These are phyloP conservation scores for Tolmerus cingulatus DNA, from an alignment of 2,888 invertebrate species.

Conservation along the genomic window DNA sequence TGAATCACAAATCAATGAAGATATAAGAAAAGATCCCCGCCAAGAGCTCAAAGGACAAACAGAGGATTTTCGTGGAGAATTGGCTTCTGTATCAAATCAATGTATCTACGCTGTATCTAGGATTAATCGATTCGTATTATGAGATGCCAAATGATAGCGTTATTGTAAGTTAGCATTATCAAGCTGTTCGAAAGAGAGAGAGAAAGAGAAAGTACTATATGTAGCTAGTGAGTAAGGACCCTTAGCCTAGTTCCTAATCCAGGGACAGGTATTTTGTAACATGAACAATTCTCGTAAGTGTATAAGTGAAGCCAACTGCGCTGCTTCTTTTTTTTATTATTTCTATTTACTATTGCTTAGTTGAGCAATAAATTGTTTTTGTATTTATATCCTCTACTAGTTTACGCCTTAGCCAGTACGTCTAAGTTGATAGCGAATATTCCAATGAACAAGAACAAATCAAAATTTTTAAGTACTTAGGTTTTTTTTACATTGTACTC, in stretches of 20 bases:
- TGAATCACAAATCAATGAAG: neutral
- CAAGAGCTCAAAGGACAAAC: neutral
- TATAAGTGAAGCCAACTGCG: neutral
- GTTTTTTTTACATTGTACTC: conserved; percentile 26
- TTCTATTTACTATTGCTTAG: neutral
- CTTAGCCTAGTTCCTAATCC: neutral
- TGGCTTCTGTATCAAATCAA: neutral
- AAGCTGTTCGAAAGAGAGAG: neutral
- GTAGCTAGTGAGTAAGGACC: conserved; percentile 1
- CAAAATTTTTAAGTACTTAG: conserved; percentile 36
- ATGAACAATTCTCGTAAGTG: conserved; percentile 29
- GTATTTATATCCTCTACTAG: neutral
- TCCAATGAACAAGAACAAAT: conserved; percentile 3
- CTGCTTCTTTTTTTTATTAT: conserved; percentile 6
- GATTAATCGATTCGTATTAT: conserved; percentile 26
- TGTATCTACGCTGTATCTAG: neutral
- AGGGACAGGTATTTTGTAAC: neutral
- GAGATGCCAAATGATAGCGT: conserved; percentile 22
- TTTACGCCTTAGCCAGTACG: neutral
- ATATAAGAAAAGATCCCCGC: neutral
- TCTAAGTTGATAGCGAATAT: conserved; percentile 15
- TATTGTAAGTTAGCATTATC: conserved; percentile 14
- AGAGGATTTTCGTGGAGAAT: neutral
- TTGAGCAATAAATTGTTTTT: neutral
- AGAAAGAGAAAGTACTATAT: conserved; percentile 17